Base-by-base conservation (phyloP, 2,797 vertebrate species). In the Peromyscus eremicus region DNA sequence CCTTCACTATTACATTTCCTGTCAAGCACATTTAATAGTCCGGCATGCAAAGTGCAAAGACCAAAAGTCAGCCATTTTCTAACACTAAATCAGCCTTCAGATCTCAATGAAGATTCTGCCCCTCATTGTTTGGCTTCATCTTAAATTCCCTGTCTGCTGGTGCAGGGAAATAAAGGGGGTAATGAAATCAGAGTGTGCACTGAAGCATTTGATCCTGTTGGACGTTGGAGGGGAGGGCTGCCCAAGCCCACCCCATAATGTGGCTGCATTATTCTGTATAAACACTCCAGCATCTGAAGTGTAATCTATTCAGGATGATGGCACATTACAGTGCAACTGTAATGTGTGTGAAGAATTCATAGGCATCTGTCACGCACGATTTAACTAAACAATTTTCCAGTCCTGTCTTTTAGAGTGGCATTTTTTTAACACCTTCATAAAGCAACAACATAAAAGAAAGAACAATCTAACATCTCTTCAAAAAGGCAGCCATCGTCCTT, bases 371-470 rank as follows among this genome's bases (percentile, higher is more conserved):
- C 91, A 91, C 0, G 13, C 88, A 66, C 66, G 68, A 86, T 95
- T 96, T 97, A 93, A 96, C 96, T 77, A 95, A 96, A 92, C 92
- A 95, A 91, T 91, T 96, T 97, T 85, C 92, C 66, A 89, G 94
- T 46, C 90, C 11, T 68, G 25, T 84, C 85, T 96, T 95, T 91
- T 55, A 66, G 87, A 94, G 76, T 57, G 88, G 73, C 60, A n/a
- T 88, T 97, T 81, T 95, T 95, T 94, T 89, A 96, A 96, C 95
- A 96, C 95, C 88, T 92, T 91, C 91, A 94, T 89, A 97, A 96
- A 95, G 43, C 85, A 96, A 86, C 91, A 86, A 89, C 66, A 64
- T 94, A 66, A 97, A 97, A 96, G 90, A 93, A 92, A 76, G 92
- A 86, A 62, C 52, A 70, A 70, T 94, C 70, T 86, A 43, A 89